A percentile compares a stretch with the other conserved stretches of the same genome.
Evolutionary conservation across 2,113 vertebrate species (phyloP).

Genomic region (Rhineura floridana): DNA sequence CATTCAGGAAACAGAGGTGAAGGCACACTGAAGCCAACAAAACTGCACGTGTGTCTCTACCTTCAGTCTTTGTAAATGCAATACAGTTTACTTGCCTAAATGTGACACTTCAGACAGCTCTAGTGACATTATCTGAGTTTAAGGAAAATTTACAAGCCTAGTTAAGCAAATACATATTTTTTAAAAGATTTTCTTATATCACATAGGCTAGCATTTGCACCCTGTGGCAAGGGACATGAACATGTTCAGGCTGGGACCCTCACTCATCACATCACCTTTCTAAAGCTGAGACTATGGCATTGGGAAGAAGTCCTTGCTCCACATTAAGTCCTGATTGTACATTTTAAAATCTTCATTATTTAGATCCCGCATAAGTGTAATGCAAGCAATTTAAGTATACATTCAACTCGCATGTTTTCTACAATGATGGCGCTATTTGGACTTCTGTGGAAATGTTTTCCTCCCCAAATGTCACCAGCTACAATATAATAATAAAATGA

Average conservation of each 20-base stretch:
- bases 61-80: background rate
- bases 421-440: background rate
- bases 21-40: too few relatives aligned
- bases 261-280: background rate
- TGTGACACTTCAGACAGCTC: background rate
- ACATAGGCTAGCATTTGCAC: too few relatives aligned
- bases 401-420: background rate
- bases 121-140: background rate
- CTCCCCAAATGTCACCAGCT: constrained; percentile 29
- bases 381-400: background rate
- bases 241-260: too few relatives aligned
- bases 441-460: background rate
- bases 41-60: too few relatives aligned
- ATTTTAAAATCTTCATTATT: background rate
- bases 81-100: background rate
- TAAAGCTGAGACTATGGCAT: background rate
- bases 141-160: background rate
- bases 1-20: too few relatives aligned
- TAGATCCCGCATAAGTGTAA: background rate
- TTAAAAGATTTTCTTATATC: background rate
- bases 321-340: background rate
- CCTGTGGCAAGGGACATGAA: background rate
- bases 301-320: background rate
- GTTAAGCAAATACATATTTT: background rate
- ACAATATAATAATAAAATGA: constrained; percentile 22